Base-by-base conservation (phyloP, 2,797 vertebrate species). In the Lacerta agilis region DNA sequence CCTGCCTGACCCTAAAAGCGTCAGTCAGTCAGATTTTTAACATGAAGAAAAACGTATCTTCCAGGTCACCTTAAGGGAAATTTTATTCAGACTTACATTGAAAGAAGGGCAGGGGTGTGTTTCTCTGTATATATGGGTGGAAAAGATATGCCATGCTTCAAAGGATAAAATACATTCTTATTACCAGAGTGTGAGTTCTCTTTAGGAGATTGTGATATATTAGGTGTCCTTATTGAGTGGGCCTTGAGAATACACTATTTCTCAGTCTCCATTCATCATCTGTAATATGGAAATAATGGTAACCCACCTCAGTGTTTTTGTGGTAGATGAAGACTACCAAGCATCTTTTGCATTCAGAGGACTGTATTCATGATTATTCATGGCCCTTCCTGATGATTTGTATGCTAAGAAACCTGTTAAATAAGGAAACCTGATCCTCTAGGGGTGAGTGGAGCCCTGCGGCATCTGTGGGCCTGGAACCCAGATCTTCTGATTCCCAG, bases 401-500 rank as follows among this genome's bases (percentile, higher is more conserved):
- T 45, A 33, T 41, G 17, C 8, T 55, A 17, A 55, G 25, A 71
- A 71, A 72, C 27, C 20, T 72, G 13, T 33, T 25, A 41, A 38
- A 17, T 49, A 83, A 58, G 73, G 66, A 58, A 71, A 2, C 5
- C 5, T 23, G 27, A 73, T 27, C n/a, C 58, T 64, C 13, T n/a
- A 72, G 69, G 82, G 83, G 29, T 45, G 29, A 82, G 58, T 67
- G 61, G 61, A 78, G 45, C 33, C 43, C 33, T 49, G 61, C 78
- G 77, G 4, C 58, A 67, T 15, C 23, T 66, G n/a, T 75, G 83
- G 69, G 69, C 66, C 64, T 43, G 76, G 75, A 61, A 80, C 41
- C 82, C 82, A 75, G 17, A 64, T 75, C 67, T 85, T 49, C 69
- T 75, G 55, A 85, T 85, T 88, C 69, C 82, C 83, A 85, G 77